Percentiles rank a stretch among this genome's conserved stretches.
Evolutionary conservation across 2,113 vertebrate genomes (phyloP).

Genomic region (Columba livia): DNA sequence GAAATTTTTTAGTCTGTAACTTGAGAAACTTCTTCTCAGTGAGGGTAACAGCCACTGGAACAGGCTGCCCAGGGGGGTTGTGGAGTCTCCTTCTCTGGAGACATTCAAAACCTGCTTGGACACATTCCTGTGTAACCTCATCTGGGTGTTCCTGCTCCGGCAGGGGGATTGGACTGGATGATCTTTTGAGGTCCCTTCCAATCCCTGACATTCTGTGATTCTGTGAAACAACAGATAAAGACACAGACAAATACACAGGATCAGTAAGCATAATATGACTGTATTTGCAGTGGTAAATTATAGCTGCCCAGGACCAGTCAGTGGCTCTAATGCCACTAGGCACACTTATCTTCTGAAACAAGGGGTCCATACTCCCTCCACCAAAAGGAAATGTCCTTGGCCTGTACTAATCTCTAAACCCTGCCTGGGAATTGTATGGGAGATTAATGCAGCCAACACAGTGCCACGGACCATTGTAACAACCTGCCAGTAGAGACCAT

Average conservation of each 20-base stretch:
- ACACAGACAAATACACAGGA: neutral
- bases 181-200: too few species aligned
- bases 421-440: neutral
- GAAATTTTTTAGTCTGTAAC: neutral
- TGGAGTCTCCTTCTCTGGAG: too few species aligned
- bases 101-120: too few species aligned
- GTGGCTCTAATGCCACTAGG: neutral
- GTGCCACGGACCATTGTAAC: neutral
- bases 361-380: neutral
- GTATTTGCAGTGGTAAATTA: neutral
- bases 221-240: neutral
- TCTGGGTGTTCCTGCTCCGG: too few species aligned
- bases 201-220: too few species aligned
- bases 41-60: too few species aligned
- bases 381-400: neutral
- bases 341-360: neutral
- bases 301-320: rapidly evolving
- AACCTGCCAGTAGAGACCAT: neutral
- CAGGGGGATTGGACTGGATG: too few species aligned
- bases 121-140: too few species aligned
- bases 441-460: neutral
- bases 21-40: neutral
- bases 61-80: too few species aligned
- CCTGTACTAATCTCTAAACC: neutral
- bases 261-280: neutral